Conservation (phyloP, 2,797 vertebrate species). For the Tympanoctomys barrerae region DNA sequence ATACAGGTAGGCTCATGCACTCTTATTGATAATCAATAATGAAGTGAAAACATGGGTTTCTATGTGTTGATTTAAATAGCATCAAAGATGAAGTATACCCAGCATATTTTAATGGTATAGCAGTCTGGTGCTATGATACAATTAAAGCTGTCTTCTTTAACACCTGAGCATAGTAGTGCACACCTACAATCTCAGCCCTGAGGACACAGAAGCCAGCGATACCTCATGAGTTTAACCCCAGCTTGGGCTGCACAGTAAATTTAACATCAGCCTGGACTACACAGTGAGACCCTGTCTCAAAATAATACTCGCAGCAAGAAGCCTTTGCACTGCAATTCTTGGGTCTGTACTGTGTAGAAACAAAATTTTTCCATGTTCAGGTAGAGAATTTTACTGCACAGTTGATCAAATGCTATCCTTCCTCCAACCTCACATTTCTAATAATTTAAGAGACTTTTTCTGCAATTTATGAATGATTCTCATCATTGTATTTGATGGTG, state of each 20-base stretch:
- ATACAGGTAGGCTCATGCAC: fast-evolving
- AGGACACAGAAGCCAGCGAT: not conserved
- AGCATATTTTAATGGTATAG: not conserved
- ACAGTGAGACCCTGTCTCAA: not conserved
- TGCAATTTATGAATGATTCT: not conserved
- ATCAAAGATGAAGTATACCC: not conserved
- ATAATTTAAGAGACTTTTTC: not conserved
- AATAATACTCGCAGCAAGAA: not conserved
- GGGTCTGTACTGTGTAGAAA: not conserved
- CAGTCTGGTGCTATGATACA: fast-evolving
- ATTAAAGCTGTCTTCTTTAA: not conserved
- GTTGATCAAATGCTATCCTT: not conserved
- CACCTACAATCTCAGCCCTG: not conserved
- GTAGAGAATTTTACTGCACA: fast-evolving
- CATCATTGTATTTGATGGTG: not conserved
- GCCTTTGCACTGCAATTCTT: not conserved
- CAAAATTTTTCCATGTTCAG: fast-evolving
- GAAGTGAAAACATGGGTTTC: not conserved
- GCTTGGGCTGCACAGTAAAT: not conserved
- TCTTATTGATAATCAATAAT: too few species aligned
- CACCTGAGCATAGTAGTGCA: not conserved
- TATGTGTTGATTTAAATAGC: not conserved
- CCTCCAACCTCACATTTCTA: not conserved
- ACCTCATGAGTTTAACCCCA: not conserved
- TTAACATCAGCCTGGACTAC: not conserved